A percentile compares a stretch with the other conserved stretches of the same genome.
Evolutionary conservation across 2,113 vertebrate species (phyloP).

Genomic region (Thryonomys swinderianus): DNA sequence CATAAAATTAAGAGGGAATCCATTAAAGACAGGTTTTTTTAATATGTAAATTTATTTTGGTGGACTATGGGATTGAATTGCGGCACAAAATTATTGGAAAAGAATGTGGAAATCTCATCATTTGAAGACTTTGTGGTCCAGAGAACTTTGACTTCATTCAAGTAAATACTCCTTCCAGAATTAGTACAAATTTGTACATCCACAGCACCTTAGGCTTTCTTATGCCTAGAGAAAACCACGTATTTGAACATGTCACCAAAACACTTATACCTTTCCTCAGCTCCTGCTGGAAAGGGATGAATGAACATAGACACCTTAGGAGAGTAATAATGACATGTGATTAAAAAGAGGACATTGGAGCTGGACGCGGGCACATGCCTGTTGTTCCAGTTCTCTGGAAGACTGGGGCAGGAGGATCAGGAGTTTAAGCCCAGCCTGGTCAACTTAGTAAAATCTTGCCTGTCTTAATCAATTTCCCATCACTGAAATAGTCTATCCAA

Average conservation of each 20-base stretch:
- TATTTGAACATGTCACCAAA: fast-evolving
- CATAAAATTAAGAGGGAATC: background rate
- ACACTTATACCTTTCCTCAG: too few relatives aligned
- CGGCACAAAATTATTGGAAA: background rate
- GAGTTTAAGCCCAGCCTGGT: background rate
- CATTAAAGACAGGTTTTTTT: background rate
- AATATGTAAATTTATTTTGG: background rate
- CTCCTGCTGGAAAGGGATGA: background rate
- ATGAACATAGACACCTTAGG: too few relatives aligned
- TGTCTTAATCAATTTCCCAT: background rate
- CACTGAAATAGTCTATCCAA: background rate
- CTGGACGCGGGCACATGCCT: background rate
- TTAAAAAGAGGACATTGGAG: background rate
- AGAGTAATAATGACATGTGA: background rate
- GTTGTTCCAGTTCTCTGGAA: background rate
- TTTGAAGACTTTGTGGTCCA: background rate
- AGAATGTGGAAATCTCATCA: background rate
- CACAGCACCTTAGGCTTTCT: background rate
- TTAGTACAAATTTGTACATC: background rate
- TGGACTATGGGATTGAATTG: background rate
- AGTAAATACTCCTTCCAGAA: background rate
- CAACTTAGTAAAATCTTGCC: background rate
- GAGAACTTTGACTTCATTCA: background rate
- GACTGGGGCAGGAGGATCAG: background rate
- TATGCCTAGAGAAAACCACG: background rate